Evolutionary conservation across 1,140 invertebrate species (phyloP), one percentile per base, ranked within the genome.

Genomic region (Potamilus streckersoni): DNA sequence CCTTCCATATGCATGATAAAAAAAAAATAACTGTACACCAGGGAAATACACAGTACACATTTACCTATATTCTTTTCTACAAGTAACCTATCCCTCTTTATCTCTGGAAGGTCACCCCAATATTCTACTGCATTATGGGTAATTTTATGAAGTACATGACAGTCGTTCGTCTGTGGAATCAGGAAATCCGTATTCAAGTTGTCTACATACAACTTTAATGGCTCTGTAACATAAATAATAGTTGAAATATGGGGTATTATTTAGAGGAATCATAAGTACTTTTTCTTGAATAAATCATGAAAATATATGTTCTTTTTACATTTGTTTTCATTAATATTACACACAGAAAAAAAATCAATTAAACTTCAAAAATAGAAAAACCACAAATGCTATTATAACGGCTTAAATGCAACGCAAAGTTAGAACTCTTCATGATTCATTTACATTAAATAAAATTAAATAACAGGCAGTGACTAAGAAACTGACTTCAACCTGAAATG

Each of bases 11-110:
- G 6, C 38, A 49, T 11, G 38, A 11, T 49, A 6, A 8, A 11
- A 49, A 49, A 49, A 11, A 49, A 66, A 20, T n/a, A 49, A 49
- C 38, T 49, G 38, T 49, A 69, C 15, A 70, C 19, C 2, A 20
- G 20, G 16, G 58, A 58, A 23, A 59, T 15, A 66, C 2, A 61
- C 55, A 64, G 67, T 2, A 17, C 64, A 74, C 17, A 68, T 73
- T 63, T 70, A 85, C 83, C 80, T 17, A 85, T 23, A 17, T 72
- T 23, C 56, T 79, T 71, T 61, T 83, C 83, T 12, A 82, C 59
- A 0, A 20, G 14, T 38, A 72, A 19, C 61, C 80, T 74, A 61
- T 83, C 79, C 19, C 79, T 66, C 55, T 70, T 77, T n/a, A 82
- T 69, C 8, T 75, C 82, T 19, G 79, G 70, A n/a, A 82, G 74